A percentile compares a stretch with the other conserved stretches of the same genome.
Evolutionary conservation across 2,113 vertebrate genomes (phyloP).

Genomic region (Macaca mulatta): DNA sequence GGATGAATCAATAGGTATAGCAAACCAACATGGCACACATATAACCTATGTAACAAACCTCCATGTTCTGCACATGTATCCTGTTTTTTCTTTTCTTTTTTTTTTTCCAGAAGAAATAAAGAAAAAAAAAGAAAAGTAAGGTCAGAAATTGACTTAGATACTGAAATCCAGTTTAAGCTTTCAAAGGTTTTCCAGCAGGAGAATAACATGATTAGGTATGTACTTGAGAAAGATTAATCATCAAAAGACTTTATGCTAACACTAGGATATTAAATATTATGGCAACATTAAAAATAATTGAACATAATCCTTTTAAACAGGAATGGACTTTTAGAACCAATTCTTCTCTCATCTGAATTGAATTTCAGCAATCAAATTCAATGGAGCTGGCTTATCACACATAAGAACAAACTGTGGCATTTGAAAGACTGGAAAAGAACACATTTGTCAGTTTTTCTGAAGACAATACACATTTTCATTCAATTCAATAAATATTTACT

Average conservation of each 20-base stretch:
- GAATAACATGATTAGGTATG: neutral
- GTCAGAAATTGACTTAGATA: neutral
- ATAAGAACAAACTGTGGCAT: neutral
- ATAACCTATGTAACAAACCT: too few species aligned
- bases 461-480: neutral
- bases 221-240: slow-evolving; percentile 34
- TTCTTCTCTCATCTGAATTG: slow-evolving; percentile 43
- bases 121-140: neutral
- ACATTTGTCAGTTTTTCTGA: neutral
- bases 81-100: too few species aligned
- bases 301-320: slow-evolving; percentile 33
- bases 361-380: slow-evolving; percentile 33
- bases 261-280: slow-evolving; percentile 31
- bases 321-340: slow-evolving; percentile 21
- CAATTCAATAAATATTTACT: neutral
- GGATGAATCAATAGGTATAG: too few species aligned
- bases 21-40: too few species aligned
- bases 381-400: slow-evolving; percentile 11
- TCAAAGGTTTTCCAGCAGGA: neutral
- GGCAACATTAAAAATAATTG: slow-evolving; percentile 38
- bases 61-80: too few species aligned
- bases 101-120: too few species aligned
- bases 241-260: slow-evolving; percentile 24
- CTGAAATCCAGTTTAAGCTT: neutral
- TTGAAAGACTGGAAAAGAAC: neutral